A percentile compares a stretch with the other conserved stretches of the same genome.
Evolutionary conservation across 2,797 vertebrate genomes (phyloP).

Genomic region (Enteromius mattozi): DNA sequence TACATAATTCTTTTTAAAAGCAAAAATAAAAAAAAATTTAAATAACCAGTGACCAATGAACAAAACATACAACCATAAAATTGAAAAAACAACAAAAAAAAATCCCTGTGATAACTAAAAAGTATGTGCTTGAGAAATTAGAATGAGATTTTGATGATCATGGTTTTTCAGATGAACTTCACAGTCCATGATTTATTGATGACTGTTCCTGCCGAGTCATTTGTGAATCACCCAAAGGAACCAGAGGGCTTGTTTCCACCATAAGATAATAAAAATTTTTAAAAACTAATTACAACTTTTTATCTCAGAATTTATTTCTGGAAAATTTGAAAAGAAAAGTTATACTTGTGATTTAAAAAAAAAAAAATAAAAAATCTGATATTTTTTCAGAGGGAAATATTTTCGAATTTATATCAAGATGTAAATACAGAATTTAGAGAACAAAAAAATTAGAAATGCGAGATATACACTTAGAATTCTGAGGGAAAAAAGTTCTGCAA

Average conservation of each 20-base stretch:
- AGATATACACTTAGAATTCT: neutral
- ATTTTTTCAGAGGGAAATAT: too few relatives aligned
- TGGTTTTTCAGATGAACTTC: neutral
- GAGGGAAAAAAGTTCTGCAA: too few relatives aligned
- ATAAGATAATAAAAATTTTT: neutral
- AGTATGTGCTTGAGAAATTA: neutral
- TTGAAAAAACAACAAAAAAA: neutral
- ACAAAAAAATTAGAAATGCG: too few relatives aligned
- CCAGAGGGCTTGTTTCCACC: neutral
- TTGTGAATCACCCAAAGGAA: neutral
- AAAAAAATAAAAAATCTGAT: too few relatives aligned
- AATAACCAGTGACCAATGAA: neutral
- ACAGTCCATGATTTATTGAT: neutral
- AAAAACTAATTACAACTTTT: neutral
- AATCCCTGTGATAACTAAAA: too few relatives aligned
- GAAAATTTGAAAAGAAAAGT: neutral
- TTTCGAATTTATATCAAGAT: too few relatives aligned
- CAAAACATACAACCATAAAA: neutral
- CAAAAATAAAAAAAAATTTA: neutral
- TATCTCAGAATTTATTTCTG: neutral
- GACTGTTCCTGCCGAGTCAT: neutral
- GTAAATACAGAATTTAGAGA: too few relatives aligned
- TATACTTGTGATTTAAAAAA: too few relatives aligned
- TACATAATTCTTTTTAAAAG: neutral
- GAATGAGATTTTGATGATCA: neutral